A percentile compares a stretch with the other conserved stretches of the same genome.
Evolutionary conservation across 2,113 vertebrate species (phyloP).

Genomic region (Phaethon lepturus): DNA sequence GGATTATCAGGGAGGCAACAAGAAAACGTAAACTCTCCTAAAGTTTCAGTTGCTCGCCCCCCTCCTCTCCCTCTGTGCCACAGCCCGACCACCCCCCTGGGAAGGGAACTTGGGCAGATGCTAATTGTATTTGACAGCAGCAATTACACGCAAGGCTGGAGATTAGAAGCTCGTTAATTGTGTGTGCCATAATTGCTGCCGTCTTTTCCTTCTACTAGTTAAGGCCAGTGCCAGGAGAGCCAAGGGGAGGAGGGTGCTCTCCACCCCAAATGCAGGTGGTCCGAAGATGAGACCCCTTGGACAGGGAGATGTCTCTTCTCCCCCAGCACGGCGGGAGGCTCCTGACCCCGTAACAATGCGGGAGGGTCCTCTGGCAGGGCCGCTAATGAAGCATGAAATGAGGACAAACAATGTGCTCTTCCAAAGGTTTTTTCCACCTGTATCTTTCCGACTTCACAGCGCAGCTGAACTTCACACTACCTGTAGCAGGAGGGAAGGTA

Average conservation of each 20-base stretch:
- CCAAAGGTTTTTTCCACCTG: slow-evolving; percentile 51
- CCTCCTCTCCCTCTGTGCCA: not conserved
- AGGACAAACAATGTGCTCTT: slow-evolving; percentile 28
- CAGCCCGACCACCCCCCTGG: not conserved
- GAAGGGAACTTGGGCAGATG: slow-evolving; percentile 63
- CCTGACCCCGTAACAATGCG: not conserved
- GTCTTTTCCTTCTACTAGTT: slow-evolving; percentile 48
- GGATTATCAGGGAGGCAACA: not conserved
- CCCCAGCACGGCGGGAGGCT: not conserved
- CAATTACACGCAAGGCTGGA: slow-evolving; percentile 77
- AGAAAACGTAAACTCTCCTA: slow-evolving; percentile 37
- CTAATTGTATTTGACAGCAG: slow-evolving; percentile 78
- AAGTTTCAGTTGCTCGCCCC: slow-evolving; percentile 36
- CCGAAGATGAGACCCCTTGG: not conserved
- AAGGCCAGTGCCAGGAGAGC: slow-evolving; percentile 29
- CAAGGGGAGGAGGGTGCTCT: not conserved
- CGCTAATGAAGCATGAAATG: slow-evolving; percentile 50
- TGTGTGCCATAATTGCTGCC: slow-evolving; percentile 60
- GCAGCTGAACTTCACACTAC: slow-evolving; percentile 22
- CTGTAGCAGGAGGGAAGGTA: not conserved
- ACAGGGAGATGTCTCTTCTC: not conserved
- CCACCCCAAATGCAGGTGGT: slow-evolving; percentile 45
- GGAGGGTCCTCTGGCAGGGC: not conserved
- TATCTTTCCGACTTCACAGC: not conserved
- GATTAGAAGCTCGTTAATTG: slow-evolving; percentile 73